These are phyloP conservation scores for Nematostella vectensis DNA, from an alignment of 92 coral and sea anemone genomes.

Conservation along the genomic window DNA sequence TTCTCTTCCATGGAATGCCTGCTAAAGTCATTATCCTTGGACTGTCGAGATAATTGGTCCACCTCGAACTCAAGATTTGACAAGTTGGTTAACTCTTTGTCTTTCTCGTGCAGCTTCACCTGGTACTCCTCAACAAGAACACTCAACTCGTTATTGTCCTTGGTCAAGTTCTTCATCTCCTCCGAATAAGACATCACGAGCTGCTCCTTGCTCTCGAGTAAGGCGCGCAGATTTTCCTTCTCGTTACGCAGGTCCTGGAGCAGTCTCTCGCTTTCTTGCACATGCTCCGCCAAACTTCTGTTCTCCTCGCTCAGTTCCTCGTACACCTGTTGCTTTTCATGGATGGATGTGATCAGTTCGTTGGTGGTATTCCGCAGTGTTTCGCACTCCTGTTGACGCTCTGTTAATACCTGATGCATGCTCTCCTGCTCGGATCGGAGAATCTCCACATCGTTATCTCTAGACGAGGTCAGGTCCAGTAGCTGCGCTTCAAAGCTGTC, in stretches of 20 bases:
- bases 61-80: conserved; percentile 50
- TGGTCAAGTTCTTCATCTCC: conserved; percentile 44
- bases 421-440: conserved; percentile 63
- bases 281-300: conserved; percentile 16
- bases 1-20: conserved; percentile 48
- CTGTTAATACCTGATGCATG: conserved; percentile 53
- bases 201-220: conserved; percentile 47
- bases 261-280: conserved; percentile 36
- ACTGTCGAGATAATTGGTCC: conserved; percentile 39
- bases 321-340: conserved; percentile 32
- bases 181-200: conserved; percentile 29
- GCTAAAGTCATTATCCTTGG: conserved; percentile 31
- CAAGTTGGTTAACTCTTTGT: conserved; percentile 27
- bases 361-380: conserved; percentile 45
- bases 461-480: conserved; percentile 44
- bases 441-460: conserved; percentile 45
- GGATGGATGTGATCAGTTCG: conserved; percentile 26
- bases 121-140: conserved; percentile 46
- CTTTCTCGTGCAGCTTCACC: conserved; percentile 33
- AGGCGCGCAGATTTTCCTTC: conserved; percentile 42
- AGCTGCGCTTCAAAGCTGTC: conserved; percentile 67
- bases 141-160: conserved; percentile 51
- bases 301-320: conserved; percentile 14
- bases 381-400: conserved; percentile 64
- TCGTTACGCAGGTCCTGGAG: conserved; percentile 44